phyloP scores from a whole-genome alignment of 2,113 vertebrate species.

The Sphaerodactylus townsendi region DNA sequence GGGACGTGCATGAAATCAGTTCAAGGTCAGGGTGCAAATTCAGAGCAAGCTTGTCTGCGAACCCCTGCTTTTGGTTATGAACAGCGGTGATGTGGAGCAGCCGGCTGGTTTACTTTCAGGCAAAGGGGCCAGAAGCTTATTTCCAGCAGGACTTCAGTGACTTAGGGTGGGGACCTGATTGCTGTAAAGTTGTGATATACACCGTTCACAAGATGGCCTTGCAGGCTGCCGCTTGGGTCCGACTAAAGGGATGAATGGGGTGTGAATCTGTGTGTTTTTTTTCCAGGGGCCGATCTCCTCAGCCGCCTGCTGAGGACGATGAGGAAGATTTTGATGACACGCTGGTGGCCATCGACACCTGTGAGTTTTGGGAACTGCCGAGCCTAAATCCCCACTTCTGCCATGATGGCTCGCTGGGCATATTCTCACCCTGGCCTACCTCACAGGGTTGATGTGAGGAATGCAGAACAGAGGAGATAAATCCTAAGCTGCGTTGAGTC shows the following conservation, averaged over 20 bases:
- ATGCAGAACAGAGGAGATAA: too few relatives aligned
- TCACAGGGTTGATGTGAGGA: too few relatives aligned
- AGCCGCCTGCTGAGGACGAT: constrained; percentile 87
- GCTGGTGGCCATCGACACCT: constrained; percentile 87
- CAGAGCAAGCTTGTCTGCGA: too few relatives aligned
- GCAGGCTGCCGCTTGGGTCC: neutral
- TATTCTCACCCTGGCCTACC: too few relatives aligned
- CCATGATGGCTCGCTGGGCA: too few relatives aligned
- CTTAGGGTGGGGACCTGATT: neutral
- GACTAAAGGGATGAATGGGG: neutral
- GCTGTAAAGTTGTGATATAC: neutral
- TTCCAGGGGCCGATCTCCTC: constrained; percentile 84
- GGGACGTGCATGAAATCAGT: neutral
- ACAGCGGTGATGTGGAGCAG: neutral
- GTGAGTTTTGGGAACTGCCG: constrained; percentile 70
- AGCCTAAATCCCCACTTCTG: too few relatives aligned
- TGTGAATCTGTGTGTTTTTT: neutral
- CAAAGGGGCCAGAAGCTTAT: neutral
- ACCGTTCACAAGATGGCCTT: neutral
- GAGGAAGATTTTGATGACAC: constrained; percentile 89
- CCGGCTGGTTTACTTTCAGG: neutral
- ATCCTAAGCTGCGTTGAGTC: too few relatives aligned
- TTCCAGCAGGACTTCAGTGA: neutral
- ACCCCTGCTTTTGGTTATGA: neutral
- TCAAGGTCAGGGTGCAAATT: neutral